Conservation (phyloP, 2,113 vertebrate species). For the Pholis gunnellus region DNA sequence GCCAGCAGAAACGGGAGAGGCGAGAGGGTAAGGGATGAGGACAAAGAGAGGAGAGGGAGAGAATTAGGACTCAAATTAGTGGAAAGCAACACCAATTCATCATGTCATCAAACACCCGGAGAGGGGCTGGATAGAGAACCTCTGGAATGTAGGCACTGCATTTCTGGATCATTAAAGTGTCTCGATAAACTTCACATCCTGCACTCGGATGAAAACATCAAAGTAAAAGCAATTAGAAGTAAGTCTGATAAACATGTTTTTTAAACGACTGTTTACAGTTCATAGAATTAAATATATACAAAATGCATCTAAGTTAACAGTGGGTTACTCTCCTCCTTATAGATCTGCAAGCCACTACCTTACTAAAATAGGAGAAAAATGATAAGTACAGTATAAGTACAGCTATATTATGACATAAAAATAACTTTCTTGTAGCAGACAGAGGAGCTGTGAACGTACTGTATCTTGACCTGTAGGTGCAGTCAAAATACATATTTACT, state of each 20-base stretch:
- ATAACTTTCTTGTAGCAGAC: background rate
- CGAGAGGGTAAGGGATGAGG: background rate
- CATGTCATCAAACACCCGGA: background rate
- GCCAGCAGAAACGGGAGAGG: background rate
- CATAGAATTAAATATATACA: background rate
- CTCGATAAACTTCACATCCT: background rate
- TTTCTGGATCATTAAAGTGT: constrained; percentile 10
- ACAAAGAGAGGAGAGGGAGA: background rate
- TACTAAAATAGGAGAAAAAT: background rate
- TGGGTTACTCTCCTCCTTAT: background rate
- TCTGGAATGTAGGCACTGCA: background rate
- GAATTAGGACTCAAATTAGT: background rate
- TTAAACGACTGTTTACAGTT: background rate
- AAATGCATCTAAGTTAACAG: background rate
- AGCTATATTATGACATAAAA: background rate
- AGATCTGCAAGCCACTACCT: background rate
- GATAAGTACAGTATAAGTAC: background rate
- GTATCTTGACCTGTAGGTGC: background rate
- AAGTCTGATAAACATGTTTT: background rate
- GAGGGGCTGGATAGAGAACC: background rate
- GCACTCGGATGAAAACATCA: background rate
- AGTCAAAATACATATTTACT: background rate
- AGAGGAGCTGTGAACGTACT: background rate
- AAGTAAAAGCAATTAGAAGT: background rate
- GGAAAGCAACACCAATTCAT: constrained; percentile 7